Evolutionary conservation across 2,888 invertebrate species (phyloP), one percentile per base, ranked within the genome.

Genomic region (Papilio elwesi): DNA sequence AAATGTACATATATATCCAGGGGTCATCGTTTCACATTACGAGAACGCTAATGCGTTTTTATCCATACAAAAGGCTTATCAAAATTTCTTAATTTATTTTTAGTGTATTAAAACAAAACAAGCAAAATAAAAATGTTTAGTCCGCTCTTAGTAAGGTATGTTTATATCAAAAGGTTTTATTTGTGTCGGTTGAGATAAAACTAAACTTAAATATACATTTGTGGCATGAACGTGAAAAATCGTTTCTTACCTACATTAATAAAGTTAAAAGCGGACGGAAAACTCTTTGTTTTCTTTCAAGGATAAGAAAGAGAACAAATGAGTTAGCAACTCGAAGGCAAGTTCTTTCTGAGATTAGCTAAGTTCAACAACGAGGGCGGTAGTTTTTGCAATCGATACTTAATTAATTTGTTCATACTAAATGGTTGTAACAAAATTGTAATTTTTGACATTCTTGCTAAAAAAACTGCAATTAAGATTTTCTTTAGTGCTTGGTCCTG

Each of bases 261-360:
- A 72, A 68, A 53, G 67, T 63, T 67, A 67, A 67, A 49, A 62
- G 43, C 62, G 52, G 38, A 53, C 47, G 10, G 12, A 53, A 62
- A 59, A 51, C 26, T 72, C 67, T 15, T 72, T 72, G 53, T 72
- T 68, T 72, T 52, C 53, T 68, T 57, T 68, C 67, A 53, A 68
- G 67, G 67, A 72, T 68, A 72, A 72, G 52, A 72, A 72, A 72
- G 62, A 63, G 71, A 72, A 72, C 71, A 68, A 72, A 72, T 72
- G 63, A 68, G 71, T 68, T 72, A 72, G 26, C 63, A 68, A 68
- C 71, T 72, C n/a, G n/a, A 52, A 71, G 59, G 67, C 71, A 67
- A 72, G 67, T 53, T 63, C 53, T 62, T 71, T 72, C 67, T 72
- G 52, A 62, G 67, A 72, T 68, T 62, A 72, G 67, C 71, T 63